Base-by-base conservation (phyloP, 2,888 invertebrate species). In the Coenonympha glycerion region DNA sequence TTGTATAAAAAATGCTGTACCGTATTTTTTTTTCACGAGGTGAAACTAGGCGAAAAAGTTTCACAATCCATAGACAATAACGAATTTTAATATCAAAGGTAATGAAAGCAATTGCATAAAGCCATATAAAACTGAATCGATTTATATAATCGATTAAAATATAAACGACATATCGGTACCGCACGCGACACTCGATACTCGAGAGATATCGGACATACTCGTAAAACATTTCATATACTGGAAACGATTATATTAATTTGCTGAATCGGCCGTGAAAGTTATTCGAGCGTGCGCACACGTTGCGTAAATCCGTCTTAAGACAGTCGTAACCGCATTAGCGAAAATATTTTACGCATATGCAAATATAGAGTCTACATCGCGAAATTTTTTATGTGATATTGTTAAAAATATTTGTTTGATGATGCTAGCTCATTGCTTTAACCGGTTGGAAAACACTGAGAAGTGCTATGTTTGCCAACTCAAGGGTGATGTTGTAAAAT, bases 61-160 rank as follows among this genome's bases (percentile, higher is more conserved):
- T 16, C 22, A 11, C 28, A 40, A 39, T 40, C 5, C 8, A 28
- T 8, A n/a, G 9, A 42, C 18, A 37, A 28, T 42, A 19, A n/a
- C 42, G 16, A 46, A 33, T 1, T 18, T 21, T 42, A 22, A 41
- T 36, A 34, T 42, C 16, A 46, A 9, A 39, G 47, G 36, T 47
- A 42, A 52, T 52, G 24, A 16, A 53, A 30, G 42, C 42, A 57
- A 53, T 57, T 57, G 49, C 40, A 48, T 55, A 52, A 57, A 47
- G 21, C 34, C 31, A 39, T 33, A 48, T 55, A 50, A 50, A 47
- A 21, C 30, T 30, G 42, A 48, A 51, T 52, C 48, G 28, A 37
- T 53, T 53, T 50, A 51, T 51, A 49, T 53, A 57, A 49, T 39
- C 49, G 49, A 47, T 37, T 51, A 34, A 34, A 45, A 51, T 24